Evolutionary conservation across 2,888 invertebrate species (phyloP).

Genomic region (Lissonota sp.): DNA sequence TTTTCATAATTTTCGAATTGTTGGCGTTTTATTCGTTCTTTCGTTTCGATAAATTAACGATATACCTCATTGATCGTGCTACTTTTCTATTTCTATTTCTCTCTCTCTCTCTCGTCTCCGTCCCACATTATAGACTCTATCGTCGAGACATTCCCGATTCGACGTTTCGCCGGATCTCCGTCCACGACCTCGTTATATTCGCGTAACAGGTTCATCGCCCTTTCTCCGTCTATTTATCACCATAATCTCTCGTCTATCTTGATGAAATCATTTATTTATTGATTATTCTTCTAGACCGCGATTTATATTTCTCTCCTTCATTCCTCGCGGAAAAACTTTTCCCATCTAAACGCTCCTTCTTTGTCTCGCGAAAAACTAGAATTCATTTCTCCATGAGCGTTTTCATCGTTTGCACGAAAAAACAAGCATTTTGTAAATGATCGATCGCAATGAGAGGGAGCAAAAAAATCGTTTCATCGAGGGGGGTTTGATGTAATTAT

Average conservation of each 20-base stretch:
- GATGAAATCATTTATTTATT: too few relatives aligned
- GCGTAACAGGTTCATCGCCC: too few relatives aligned
- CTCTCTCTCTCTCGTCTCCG: conserved; percentile 44
- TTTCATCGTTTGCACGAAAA: not conserved
- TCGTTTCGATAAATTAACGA: conserved; percentile 4
- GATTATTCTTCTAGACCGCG: too few relatives aligned
- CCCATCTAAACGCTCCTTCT: too few relatives aligned
- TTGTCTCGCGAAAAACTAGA: too few relatives aligned
- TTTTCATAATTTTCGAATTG: not conserved
- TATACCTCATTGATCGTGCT: conserved; percentile 29
- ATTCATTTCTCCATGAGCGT: too few relatives aligned
- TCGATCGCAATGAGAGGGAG: conserved; percentile 3
- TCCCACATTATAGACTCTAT: conserved; percentile 52
- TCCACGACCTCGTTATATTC: conserved; percentile 51
- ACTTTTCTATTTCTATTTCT: conserved; percentile 49
- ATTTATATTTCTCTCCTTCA: too few relatives aligned
- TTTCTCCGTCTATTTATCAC: too few relatives aligned
- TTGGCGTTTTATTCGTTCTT: not conserved
- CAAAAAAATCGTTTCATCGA: not conserved
- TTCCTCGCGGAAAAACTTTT: too few relatives aligned
- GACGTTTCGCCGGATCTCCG: conserved; percentile 67
- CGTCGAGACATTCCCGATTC: conserved; percentile 68
- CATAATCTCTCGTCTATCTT: too few relatives aligned
- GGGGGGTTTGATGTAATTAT: not conserved
- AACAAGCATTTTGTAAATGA: not conserved